Evolutionary conservation across 2,797 vertebrate genomes (phyloP).

Genomic region (Sternarchorhynchus goeldii): DNA sequence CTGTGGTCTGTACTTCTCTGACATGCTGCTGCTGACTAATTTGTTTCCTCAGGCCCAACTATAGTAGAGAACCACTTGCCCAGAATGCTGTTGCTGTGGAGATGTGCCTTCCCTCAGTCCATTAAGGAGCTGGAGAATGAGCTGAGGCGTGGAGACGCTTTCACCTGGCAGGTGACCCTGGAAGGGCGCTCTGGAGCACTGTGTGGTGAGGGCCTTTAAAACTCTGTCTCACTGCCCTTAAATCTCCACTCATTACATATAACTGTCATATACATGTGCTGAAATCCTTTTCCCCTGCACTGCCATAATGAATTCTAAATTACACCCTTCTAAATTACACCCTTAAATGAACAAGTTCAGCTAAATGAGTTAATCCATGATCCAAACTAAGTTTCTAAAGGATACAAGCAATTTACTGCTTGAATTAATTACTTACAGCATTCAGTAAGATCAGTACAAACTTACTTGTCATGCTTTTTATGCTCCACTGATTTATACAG

Average conservation of each 20-base stretch:
- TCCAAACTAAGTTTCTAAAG: no score
- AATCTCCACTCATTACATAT: neutral
- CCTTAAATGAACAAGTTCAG: no score
- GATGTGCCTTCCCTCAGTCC: conserved; percentile 85
- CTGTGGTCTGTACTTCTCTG: neutral
- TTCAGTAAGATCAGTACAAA: no score
- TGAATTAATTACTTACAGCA: no score
- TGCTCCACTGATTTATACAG: no score
- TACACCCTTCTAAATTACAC: no score
- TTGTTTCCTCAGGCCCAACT: conserved; percentile 73
- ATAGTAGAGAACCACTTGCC: conserved; percentile 84
- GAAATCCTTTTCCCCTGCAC: no score
- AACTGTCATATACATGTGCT: neutral
- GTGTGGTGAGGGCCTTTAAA: conserved; percentile 62
- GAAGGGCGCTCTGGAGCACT: conserved; percentile 89
- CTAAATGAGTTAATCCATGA: no score
- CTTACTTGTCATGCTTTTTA: no score
- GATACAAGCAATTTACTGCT: no score
- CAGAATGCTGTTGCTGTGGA: conserved; percentile 85
- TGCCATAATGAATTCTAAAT: no score
- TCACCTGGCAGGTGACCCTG: conserved; percentile 93
- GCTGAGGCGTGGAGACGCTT: conserved; percentile 85
- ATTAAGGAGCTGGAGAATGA: conserved; percentile 87
- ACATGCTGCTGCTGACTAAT: neutral
- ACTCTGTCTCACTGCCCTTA: conserved; percentile 5